Conservation (phyloP, 2,888 invertebrate species). For the Tethea ocularis region DNA sequence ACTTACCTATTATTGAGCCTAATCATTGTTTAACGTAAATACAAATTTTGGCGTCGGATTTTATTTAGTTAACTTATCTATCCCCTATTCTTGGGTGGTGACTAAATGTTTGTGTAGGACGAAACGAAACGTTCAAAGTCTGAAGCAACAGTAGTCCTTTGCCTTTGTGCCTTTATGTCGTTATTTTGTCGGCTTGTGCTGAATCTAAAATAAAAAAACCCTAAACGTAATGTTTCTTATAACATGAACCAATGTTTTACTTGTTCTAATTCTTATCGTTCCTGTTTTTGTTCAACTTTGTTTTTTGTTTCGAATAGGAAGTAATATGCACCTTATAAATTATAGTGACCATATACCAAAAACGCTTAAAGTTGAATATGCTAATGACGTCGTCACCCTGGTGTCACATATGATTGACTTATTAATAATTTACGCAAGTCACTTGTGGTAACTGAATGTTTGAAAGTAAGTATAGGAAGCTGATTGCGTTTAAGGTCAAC, state of each 20-base stretch:
- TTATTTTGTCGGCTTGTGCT: no score
- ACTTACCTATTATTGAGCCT: slow-evolving; percentile 11
- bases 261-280: not conserved
- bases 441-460: slow-evolving; percentile 51
- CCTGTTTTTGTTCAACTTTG: not conserved
- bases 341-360: not conserved
- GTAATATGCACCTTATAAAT: not conserved
- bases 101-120: no score
- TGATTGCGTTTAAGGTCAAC: slow-evolving; percentile 51
- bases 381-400: slow-evolving; percentile 9
- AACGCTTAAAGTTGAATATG: slow-evolving; percentile 17
- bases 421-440: slow-evolving; percentile 51
- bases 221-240: no score
- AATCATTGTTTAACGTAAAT: slow-evolving; percentile 9
- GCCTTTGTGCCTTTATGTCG: no score
- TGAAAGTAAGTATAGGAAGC: slow-evolving; percentile 67
- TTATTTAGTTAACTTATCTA: no score
- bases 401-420: slow-evolving; percentile 32
- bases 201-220: no score
- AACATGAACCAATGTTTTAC: no score
- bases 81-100: no score
- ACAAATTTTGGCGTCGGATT: no score
- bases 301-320: not conserved
- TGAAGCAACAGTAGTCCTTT: no score
- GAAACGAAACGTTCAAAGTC: no score